Evolutionary conservation across 2,888 invertebrate species (phyloP).

Genomic region (Netelia inedita): DNA sequence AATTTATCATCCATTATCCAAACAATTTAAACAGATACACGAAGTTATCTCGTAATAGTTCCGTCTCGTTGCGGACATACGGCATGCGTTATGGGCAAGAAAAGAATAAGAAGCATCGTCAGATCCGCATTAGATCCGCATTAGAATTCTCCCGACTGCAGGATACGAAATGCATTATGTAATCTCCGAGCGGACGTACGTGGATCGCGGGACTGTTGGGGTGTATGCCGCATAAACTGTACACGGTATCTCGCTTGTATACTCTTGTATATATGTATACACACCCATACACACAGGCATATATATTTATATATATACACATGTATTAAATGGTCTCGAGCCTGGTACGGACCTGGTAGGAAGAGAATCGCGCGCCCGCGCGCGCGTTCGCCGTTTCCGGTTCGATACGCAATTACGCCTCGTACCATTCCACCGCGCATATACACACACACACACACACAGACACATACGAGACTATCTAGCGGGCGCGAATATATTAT

Average conservation of each 20-base stretch:
- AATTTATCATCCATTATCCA: neutral
- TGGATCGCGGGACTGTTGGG: constrained; percentile 62
- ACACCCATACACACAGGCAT: neutral
- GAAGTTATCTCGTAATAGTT: neutral
- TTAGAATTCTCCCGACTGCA: constrained; percentile 63
- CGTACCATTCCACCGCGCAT: constrained; percentile 63
- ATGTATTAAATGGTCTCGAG: constrained; percentile 45
- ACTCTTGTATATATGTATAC: neutral
- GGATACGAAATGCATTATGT: constrained; percentile 73
- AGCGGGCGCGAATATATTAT: constrained; percentile 55
- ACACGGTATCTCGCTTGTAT: constrained; percentile 13
- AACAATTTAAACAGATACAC: constrained; percentile 8
- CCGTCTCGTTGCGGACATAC: neutral
- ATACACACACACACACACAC: constrained; percentile 25
- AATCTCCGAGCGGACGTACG: constrained; percentile 72
- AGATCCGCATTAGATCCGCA: constrained; percentile 55
- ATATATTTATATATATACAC: neutral
- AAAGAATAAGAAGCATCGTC: constrained; percentile 55
- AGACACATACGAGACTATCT: constrained; percentile 21
- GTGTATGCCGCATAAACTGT: constrained; percentile 48
- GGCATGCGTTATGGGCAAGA: neutral
- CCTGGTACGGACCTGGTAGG: constrained; percentile 61
- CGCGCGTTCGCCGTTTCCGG: constrained; percentile 69
- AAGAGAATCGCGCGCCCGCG: constrained; percentile 61
- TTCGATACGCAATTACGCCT: constrained; percentile 71